Evolutionary conservation across 1,140 invertebrate species (phyloP).

Genomic region (Ylistrum balloti): DNA sequence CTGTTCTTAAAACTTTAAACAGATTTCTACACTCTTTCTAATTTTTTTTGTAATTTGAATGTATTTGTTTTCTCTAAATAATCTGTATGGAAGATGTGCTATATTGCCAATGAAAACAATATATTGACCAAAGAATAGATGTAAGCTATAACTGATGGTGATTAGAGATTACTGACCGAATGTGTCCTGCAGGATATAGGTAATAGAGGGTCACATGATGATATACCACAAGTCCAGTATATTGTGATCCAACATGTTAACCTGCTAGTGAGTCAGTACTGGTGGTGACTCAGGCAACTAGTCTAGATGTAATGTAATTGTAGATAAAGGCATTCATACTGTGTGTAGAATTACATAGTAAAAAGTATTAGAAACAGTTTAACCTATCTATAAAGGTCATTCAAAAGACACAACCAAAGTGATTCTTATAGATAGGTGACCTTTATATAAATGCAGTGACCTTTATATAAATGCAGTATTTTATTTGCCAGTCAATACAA

Average conservation of each 20-base stretch:
- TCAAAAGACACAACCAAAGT: too few species aligned
- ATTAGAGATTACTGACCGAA: not conserved
- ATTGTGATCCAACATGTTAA: not conserved
- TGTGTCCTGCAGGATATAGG: not conserved
- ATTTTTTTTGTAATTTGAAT: too few species aligned
- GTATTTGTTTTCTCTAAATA: too few species aligned
- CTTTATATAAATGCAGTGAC: too few species aligned
- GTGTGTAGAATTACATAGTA: not conserved
- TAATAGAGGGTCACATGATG: not conserved
- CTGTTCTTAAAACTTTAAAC: too few species aligned
- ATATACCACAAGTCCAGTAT: not conserved
- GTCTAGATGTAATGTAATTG: not conserved
- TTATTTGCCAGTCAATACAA: too few species aligned
- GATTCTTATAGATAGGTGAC: too few species aligned
- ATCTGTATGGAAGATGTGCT: too few species aligned
- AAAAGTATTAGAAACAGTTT: too few species aligned
- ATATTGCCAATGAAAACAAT: constrained; percentile 20
- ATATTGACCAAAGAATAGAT: not conserved
- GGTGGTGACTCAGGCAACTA: constrained; percentile 7
- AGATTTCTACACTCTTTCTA: too few species aligned
- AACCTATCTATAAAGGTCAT: too few species aligned
- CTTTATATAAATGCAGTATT: too few species aligned
- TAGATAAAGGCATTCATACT: not conserved
- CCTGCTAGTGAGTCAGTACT: not conserved
- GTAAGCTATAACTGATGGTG: not conserved